phyloP scores from a whole-genome alignment of 2,888 invertebrate genomes.

The Isotomurus palustris region DNA sequence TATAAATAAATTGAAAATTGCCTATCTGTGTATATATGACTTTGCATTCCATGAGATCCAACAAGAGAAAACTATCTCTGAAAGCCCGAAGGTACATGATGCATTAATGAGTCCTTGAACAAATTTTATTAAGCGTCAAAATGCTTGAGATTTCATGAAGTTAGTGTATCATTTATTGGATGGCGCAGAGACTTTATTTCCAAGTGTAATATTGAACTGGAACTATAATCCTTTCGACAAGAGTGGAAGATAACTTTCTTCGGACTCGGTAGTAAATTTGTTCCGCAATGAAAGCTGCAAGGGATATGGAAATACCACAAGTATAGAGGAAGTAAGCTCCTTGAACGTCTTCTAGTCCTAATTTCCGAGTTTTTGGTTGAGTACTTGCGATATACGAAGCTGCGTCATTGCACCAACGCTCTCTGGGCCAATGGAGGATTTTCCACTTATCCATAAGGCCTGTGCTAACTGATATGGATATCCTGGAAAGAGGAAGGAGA shows the following conservation, averaged over 20 bases:
- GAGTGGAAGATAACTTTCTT: background rate
- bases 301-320: constrained; percentile 26
- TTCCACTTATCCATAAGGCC: constrained; percentile 45
- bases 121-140: too few relatives aligned
- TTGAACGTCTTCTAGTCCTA: constrained; percentile 35
- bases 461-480: constrained; percentile 26
- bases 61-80: too few relatives aligned
- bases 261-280: too few relatives aligned
- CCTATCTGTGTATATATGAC: too few relatives aligned
- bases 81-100: too few relatives aligned
- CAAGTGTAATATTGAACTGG: too few relatives aligned
- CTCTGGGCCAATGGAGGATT: constrained; percentile 37
- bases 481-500: constrained; percentile 17
- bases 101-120: too few relatives aligned
- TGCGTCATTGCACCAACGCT: constrained; percentile 39
- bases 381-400: constrained; percentile 36
- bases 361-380: constrained; percentile 35
- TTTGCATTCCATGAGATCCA: too few relatives aligned
- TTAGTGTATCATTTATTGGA: too few relatives aligned
- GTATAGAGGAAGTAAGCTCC: constrained; percentile 37
- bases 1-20: too few relatives aligned
- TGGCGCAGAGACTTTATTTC: too few relatives aligned
- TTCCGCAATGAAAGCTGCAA: constrained; percentile 22
- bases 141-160: too few relatives aligned
- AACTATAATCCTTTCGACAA: background rate